Conservation (phyloP, 2,797 vertebrate genomes). For the Ptychobarbus kaznakovi region DNA sequence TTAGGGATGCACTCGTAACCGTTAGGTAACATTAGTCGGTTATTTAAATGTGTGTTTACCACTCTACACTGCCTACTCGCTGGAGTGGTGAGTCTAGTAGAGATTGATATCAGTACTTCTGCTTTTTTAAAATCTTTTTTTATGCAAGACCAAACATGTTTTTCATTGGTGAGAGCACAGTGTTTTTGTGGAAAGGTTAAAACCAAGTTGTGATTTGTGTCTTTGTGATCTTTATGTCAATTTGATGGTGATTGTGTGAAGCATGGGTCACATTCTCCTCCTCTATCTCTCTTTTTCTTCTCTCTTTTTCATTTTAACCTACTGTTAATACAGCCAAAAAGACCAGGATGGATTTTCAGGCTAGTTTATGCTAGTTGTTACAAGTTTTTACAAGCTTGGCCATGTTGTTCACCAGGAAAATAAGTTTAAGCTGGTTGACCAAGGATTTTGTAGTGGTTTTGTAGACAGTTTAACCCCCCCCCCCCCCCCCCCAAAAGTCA, state of each 20-base stretch:
- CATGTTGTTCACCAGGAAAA: no score
- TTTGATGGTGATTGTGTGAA: conserved; percentile 45
- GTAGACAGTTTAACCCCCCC: background rate
- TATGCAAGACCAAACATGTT: conserved; percentile 15
- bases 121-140: background rate
- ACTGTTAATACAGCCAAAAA: conserved; percentile 4
- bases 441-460: background rate
- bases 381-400: background rate
- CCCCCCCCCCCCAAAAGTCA: background rate
- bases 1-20: conserved; percentile 45
- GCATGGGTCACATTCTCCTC: background rate
- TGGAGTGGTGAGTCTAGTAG: background rate
- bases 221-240: background rate
- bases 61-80: background rate
- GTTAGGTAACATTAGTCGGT: conserved; percentile 40
- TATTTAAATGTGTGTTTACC: conserved; percentile 37
- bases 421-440: background rate
- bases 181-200: conserved; percentile 44
- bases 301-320: background rate
- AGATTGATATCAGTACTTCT: conserved; percentile 34
- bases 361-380: background rate
- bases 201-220: conserved; percentile 18
- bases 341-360: background rate
- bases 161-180: background rate
- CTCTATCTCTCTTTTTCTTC: background rate